Evolutionary conservation across 2,888 invertebrate species (phyloP).

Genomic region (Phyllotreta striolata): DNA sequence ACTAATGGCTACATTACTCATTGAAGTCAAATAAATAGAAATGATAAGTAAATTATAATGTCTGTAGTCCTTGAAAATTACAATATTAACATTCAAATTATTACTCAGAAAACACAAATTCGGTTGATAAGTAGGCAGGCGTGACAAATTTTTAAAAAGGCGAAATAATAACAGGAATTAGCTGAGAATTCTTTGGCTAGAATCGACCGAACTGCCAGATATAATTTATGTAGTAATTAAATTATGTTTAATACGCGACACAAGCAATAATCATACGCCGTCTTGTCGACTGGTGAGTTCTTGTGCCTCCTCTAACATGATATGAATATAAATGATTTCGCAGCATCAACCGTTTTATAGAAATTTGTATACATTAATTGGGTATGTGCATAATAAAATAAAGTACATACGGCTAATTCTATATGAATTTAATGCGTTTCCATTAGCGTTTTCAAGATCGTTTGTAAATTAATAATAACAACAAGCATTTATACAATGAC

Average conservation of each 20-base stretch:
- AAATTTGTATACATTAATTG: slow-evolving; percentile 10
- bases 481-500: no score
- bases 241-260: slow-evolving; percentile 6
- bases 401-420: not conserved
- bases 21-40: no score
- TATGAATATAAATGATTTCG: slow-evolving; percentile 8
- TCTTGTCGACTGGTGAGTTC: slow-evolving; percentile 9
- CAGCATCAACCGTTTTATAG: slow-evolving; percentile 8
- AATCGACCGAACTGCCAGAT: not conserved
- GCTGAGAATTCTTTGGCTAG: not conserved
- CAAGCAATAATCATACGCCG: slow-evolving; percentile 11
- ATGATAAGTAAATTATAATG: no score
- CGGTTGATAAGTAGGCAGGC: no score
- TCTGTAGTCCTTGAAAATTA: no score
- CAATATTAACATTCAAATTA: no score
- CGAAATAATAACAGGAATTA: no score
- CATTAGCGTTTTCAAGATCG: no score
- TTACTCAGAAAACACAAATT: no score
- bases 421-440: not conserved
- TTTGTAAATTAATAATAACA: no score
- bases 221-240: slow-evolving; percentile 7
- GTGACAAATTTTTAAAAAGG: no score
- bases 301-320: slow-evolving; percentile 4
- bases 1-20: no score
- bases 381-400: slow-evolving; percentile 10